Evolutionary conservation across 1,140 invertebrate species (phyloP), one percentile per base, ranked within the genome.

Genomic region (Aphelenchoides avenae): DNA sequence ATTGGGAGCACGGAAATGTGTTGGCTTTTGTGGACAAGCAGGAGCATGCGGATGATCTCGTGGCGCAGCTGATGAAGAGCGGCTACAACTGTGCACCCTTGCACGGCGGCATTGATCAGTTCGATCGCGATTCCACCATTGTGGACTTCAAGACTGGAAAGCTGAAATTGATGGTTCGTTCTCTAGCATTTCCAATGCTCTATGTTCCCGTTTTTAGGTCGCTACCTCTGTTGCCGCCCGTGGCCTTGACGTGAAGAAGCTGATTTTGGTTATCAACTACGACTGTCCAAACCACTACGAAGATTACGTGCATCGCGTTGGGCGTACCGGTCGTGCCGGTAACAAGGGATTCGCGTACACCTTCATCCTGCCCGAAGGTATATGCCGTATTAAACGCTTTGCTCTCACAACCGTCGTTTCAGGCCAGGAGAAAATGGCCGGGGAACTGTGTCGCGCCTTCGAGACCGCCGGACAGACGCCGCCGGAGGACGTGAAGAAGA

Each of bases 241-340:
- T 61, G 95, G 95, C 0, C 81, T 99, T 5, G 95, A 99, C 80
- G 94, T 99, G 0, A 97, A 97, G 77, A 90, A 98, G 70, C 83
- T 98, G 2, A 93, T 96, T 64, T 80, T 99, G 1, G 95, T 99
- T 1, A 86, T 99, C 0, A 99, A 99, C 79, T 99, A 96, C 79
- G 94, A 99, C 80, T 96, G 92, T 77, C 95, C 95, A 0, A 99
- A 99, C 82, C 95, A 99, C 80, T 98, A 98, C 77, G 95, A 99
- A 81, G 95, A 99, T 80, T 99, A 99, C 79, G 94, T 99, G 7
- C 95, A 99, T 78, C 82, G 95, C 71, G 96, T 91, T 80, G 94
- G 94, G 6, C 78, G 84, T 30, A 85, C 84, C 13, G 84, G 84
- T 26, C 78, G 95, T 42, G 95, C 95, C 24, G 95, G 95, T 3